Evolutionary conservation across 2,113 vertebrate genomes (phyloP), one percentile per base, ranked within the genome.

Genomic region (Ammodytes marinus): DNA sequence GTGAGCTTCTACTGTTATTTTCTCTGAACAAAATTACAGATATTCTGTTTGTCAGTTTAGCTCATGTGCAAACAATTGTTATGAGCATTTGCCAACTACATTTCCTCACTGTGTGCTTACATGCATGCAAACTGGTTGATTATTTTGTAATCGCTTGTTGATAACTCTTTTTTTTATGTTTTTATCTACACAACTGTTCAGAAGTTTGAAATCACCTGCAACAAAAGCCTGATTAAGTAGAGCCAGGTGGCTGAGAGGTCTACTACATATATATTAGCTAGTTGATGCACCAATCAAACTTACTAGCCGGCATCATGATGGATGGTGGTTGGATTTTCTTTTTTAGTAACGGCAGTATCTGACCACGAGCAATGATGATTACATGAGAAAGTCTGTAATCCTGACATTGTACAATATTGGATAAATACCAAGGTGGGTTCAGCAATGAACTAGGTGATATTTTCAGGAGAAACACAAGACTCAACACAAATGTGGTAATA

Each of bases 401-500:
- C 27, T 27, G n/a, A n/a, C n/a, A n/a, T n/a, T 27, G 27, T 27
- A 27, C 27, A 27, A 27, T 27, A 27, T 27, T 27, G 27, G 27
- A 27, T 27, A 27, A 27, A 27, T 27, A 27, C 27, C 27, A 27
- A 27, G 27, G 27, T 27, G 27, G 27, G 27, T 27, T 1, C 27
- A 27, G 27, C 27, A 27, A 27, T 27, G 27, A 27, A 49, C 55
- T 10, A 2, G 6, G 15, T 43, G 60, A 66, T 69, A 73, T 61
- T 80, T 79, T 72, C 19, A 67, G 59, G 58, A 58, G 37, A 80
- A 82, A 74, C n/a, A 77, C 70, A 60, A 66, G 71, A 69, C 79
- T 71, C 40, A 27, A 59, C 60, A 17, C 72, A 35, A 71, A 53
- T 67, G 82, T 87, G 79, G 77, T 77, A 80, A 79, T 81, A 79